A percentile compares a stretch with the other conserved stretches of the same genome.
Conservation (phyloP, 2,888 invertebrate species). For the Autographa pulchrina region DNA sequence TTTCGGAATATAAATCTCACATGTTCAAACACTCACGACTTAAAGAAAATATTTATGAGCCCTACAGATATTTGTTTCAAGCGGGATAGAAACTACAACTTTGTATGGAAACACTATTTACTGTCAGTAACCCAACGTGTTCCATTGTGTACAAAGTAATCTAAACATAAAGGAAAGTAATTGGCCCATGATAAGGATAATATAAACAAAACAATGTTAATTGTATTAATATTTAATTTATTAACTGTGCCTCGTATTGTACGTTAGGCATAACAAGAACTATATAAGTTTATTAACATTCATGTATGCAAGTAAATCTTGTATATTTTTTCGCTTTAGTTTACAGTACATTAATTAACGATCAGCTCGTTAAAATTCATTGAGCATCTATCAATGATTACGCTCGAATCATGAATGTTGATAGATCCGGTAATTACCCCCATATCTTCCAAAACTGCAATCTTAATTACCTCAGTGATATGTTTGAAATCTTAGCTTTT, state of each 20-base stretch:
- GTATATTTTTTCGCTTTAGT: not conserved
- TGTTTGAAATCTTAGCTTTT: not conserved
- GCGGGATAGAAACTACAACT: not conserved
- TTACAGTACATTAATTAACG: not conserved
- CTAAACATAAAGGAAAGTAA: not conserved
- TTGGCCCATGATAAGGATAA: not conserved
- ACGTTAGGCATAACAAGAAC: conserved; percentile 3
- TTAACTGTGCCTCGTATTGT: conserved; percentile 14
- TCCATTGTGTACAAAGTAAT: not conserved
- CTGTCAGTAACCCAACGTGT: not conserved
- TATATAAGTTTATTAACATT: not conserved
- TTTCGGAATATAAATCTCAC: not conserved
- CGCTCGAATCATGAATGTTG: not conserved
- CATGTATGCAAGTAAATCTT: not conserved
- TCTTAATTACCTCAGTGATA: not conserved
- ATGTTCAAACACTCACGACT: not conserved
- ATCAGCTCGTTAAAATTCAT: conserved; percentile 5
- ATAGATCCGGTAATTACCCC: conserved; percentile 1
- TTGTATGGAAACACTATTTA: not conserved
- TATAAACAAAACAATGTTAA: not conserved
- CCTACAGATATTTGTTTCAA: not conserved
- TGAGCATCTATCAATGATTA: not conserved
- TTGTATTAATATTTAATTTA: not conserved
- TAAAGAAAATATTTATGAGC: not conserved
- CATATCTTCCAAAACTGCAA: not conserved